Evolutionary conservation across 2,797 vertebrate genomes (phyloP).

Genomic region (Melanogrammus aeglefinus): DNA sequence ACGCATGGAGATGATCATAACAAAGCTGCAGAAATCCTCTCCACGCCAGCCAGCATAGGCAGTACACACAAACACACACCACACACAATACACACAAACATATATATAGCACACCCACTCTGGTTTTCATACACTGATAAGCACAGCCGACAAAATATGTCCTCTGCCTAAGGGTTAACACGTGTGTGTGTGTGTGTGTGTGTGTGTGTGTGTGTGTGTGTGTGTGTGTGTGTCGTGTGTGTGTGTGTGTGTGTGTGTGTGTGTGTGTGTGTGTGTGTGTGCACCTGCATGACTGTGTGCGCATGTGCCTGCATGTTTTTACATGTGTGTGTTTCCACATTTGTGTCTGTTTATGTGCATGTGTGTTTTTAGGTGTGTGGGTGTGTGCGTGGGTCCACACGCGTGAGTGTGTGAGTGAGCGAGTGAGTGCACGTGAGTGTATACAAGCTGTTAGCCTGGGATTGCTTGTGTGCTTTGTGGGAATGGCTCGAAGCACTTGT

Average conservation of each 20-base stretch:
- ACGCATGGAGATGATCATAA: conserved; percentile 6
- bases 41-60: not conserved
- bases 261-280: not conserved
- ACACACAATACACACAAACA: conserved; percentile 7
- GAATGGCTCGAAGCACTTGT: not conserved
- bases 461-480: not conserved
- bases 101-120: conserved; percentile 28
- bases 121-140: conserved; percentile 55
- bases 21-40: conserved; percentile 4
- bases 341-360: not conserved
- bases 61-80: not conserved
- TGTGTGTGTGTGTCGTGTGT: not conserved
- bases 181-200: not conserved
- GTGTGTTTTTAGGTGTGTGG: not conserved
- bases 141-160: conserved; percentile 67
- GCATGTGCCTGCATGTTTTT: too few relatives aligned
- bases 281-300: too few relatives aligned
- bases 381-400: not conserved
- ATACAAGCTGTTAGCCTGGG: not conserved
- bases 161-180: conserved; percentile 44
- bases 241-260: not conserved
- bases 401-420: not conserved
- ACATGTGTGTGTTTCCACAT: too few relatives aligned
- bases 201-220: not conserved
- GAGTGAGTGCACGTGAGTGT: not conserved